Evolutionary conservation across 2,113 vertebrate genomes (phyloP), one percentile per base, ranked within the genome.

Genomic region (Trematomus loennbergii): DNA sequence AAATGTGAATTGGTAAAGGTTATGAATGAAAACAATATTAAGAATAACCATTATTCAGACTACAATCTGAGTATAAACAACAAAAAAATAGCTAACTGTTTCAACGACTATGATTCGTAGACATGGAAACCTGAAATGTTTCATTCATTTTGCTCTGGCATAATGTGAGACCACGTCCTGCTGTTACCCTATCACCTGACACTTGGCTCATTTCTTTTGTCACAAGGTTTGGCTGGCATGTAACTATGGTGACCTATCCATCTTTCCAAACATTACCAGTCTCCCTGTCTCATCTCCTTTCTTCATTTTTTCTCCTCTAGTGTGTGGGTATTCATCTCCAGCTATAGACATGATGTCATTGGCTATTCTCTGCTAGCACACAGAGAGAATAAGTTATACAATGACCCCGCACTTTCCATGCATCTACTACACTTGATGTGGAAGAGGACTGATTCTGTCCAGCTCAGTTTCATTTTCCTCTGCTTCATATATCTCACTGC

Each of bases 181-280:
- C 18, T 79, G 73, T 40, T 83, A 84, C 72, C 48, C 29, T 49
- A 84, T 45, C 18, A 62, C 46, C 45, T 50, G 59, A 85, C 53
- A 67, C 71, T 57, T 81, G 17, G 70, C 52, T 84, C 40, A 45
- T 53, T 75, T 54, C 20, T 67, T 69, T 86, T 70, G 66, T 76
- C 67, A 75, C 61, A 76, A 12, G 18, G 43, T 77, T 73, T 86
- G 59, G 12, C 22, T 79, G 49, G 29, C 57, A 58, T 79, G 78
- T 88, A 63, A 68, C 87, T 54, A 78, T 64, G 67, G 83, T 11
- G 15, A 76, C 36, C 29, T 12, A 45, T 61, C 55, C 29, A 69
- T 89, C 72, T 72, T 85, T 75, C 59, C 61, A 83, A 88, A 88
- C 77, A 87, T 59, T 64, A 65, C 4, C 49, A 45, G 15, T 29